Evolutionary conservation across 2,113 vertebrate species (phyloP), one percentile per base, ranked within the genome.

Genomic region (Crotalus horridus): DNA sequence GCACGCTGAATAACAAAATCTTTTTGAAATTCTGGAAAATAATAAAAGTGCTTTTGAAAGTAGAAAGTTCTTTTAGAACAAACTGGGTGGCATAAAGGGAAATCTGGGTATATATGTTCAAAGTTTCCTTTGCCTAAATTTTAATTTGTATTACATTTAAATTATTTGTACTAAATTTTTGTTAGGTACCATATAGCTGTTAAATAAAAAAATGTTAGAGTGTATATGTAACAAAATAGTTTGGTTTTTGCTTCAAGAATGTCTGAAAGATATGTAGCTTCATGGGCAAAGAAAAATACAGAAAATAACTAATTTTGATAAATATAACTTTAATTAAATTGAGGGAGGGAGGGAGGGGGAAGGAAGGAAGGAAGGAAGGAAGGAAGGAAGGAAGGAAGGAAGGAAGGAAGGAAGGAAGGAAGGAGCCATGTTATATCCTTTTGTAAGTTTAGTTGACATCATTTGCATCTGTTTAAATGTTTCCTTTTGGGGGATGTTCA

Each of bases 181-280:
- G 39, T 86, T 56, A 46, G 33, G 20, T 26, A 55, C 3, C 17
- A 55, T 56, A 11, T 58, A 43, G 3, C 39, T 48, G 20, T 91
- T 91, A 48, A 85, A 20, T 20, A 6, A 3, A 26, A 86, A 81
- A 81, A 81, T 43, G 17, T 81, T 59, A 26, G 74, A 8, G 10
- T 90, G 0, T 43, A 56, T 86, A 21, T 86, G 24, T 85, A 6
- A 33, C 0, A 55, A 54, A 17, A 55, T 88, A 43, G 15, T 53
- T 87, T 91, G 33, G 48, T 91, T 94, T 96, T 95, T 96, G 92
- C 43, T 46, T 2, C 90, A 94, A 94, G 85, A 92, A 93, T 96
- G 89, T 95, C 90, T 96, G 94, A 94, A 96, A 94, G 59, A 96
- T 96, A 91, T 92, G 93, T 85, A 92, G 91, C 48, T 88, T 54